Base-by-base conservation (phyloP, 1,140 invertebrate species). In the Antheraea mylitta region DNA sequence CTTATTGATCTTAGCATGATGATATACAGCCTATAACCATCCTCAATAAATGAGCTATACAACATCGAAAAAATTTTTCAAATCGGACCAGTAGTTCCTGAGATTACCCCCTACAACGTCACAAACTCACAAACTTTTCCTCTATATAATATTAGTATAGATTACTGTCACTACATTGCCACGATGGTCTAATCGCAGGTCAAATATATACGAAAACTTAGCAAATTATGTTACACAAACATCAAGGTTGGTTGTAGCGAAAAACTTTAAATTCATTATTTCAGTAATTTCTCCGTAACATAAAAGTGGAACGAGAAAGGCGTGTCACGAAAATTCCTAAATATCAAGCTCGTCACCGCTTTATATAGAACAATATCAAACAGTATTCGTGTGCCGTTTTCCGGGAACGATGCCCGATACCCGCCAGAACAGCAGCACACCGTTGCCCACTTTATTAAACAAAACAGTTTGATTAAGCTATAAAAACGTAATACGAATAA, bases 401-500 rank as follows among this genome's bases (percentile, higher is more conserved):
- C 75, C 72, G 65, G 77, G 72, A 75, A 77, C 71, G 71, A 58
- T 73, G 67, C 7, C 72, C 70, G 77, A 76, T 74, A 76, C 65
- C 66, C 18, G 22, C 48, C 64, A 63, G 61, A 66, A 61, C 69
- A 69, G 65, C 62, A 67, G 65, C 62, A 67, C 58, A 71, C 45
- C 68, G 67, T 71, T 69, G 22, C 13, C 19, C 69, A 67, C 45
- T 69, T 66, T 58, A 74, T 66, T 71, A 61, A n/a, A n/a, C 45
- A 66, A 61, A 64, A 71, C 67, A 68, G 18, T 64, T 64, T 37
- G 22, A 64, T 64, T 63, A 63, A 63, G 68, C 45, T 68, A 72
- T 58, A 72, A 72, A 72, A 72, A 68, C 42, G 68, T 66, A 58
- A 65, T 66, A 30, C 66, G 64, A 64, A 68, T 72, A 62, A 68